Evolutionary conservation across 1,140 invertebrate species (phyloP), one percentile per base, ranked within the genome.

Genomic region (Dreissena polymorpha): DNA sequence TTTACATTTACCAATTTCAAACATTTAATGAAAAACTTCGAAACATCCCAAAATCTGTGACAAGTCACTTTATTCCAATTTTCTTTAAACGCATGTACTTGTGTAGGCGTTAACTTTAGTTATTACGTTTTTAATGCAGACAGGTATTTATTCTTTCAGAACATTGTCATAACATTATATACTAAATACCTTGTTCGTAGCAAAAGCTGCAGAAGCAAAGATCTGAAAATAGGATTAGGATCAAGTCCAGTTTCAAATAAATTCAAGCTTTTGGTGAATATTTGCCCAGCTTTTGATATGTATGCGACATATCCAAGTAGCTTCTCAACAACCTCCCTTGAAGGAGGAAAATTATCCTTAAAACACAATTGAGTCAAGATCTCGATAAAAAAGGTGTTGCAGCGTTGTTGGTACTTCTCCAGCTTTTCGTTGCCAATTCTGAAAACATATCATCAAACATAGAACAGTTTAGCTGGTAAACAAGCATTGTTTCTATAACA

Each of bases 341-440:
- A 84, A 29, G 90, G 90, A 50, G 88, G 78, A 7, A 21, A 60
- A 49, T 87, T 80, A 12, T 85, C 86, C 60, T 25, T 81, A 86
- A 91, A 91, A 65, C 89, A 90, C 16, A 90, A 80, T 67, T 86
- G 80, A 0, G 89, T 87, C 25, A 91, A 88, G 13, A 90, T 72
- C 8, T 85, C 85, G 86, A 91, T 91, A 69, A 90, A 88, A 77
- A 90, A 90, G 10, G 63, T 80, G 76, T 89, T 89, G 51, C 87
- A 87, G 29, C 83, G 53, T 49, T 80, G 57, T 73, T 87, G 84
- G 49, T 77, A 78, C 3, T 73, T 53, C 18, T 67, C 60, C 10
- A 77, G n/a, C 60, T 78, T 73, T 39, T 27, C 39, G 16, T 57
- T 27, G 49, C 16, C 39, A 39, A 63, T 51, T 1, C 78, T 83